Conservation (phyloP, 2,113 vertebrate species). For the Opisthocomus hoazin region DNA sequence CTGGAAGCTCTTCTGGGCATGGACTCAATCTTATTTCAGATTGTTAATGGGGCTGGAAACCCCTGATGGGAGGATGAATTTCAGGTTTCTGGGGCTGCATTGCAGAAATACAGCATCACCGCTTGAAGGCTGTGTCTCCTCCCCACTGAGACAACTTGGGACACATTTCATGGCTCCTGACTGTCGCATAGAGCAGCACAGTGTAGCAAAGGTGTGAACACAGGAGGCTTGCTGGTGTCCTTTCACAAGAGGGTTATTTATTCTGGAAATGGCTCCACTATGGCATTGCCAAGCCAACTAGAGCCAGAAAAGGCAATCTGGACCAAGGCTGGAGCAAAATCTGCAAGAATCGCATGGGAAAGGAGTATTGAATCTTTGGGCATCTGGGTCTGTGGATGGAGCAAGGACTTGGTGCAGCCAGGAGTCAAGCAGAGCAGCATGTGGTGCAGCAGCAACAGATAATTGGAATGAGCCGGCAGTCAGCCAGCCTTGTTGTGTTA, state of each 20-base stretch:
- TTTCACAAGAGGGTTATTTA: background rate
- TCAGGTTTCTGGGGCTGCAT: background rate
- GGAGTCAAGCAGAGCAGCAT: background rate
- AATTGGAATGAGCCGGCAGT: fast-evolving
- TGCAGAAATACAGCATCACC: background rate
- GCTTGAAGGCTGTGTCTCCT: background rate
- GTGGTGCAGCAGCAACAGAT: background rate
- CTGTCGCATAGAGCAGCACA: background rate
- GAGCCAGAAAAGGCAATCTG: background rate
- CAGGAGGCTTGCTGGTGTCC: background rate
- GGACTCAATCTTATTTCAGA: background rate
- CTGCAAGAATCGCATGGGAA: background rate
- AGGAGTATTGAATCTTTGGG: background rate
- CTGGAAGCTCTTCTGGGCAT: background rate
- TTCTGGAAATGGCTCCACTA: background rate
- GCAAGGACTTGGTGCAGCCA: fast-evolving
- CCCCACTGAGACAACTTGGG: background rate
- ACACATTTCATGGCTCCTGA: fast-evolving
- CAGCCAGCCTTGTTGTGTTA: fast-evolving
- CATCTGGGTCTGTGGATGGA: background rate
- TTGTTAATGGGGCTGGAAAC: background rate
- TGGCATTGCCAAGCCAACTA: background rate
- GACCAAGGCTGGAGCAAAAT: background rate
- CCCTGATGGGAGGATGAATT: background rate
- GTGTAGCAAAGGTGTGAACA: no score